A percentile compares a stretch with the other conserved stretches of the same genome.
phyloP scores from a whole-genome alignment of 2,113 vertebrate species.

The Chloebia gouldiae region DNA sequence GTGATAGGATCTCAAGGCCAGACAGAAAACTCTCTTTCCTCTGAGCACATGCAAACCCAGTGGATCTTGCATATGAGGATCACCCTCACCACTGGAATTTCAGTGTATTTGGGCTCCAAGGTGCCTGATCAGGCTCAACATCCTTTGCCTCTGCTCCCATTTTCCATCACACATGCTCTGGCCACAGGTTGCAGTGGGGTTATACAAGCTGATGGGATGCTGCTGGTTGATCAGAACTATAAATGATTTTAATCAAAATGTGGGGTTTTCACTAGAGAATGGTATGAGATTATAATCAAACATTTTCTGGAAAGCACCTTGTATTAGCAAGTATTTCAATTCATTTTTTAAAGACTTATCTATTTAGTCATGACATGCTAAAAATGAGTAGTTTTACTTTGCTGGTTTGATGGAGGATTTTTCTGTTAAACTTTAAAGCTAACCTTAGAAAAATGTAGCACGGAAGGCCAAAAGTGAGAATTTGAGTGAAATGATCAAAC shows the following conservation, averaged over 20 bases:
- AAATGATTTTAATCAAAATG: not conserved
- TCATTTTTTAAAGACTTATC: not conserved
- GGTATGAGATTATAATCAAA: not conserved
- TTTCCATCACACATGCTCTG: not conserved
- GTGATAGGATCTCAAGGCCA: not conserved
- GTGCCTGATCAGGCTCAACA: not conserved
- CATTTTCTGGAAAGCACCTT: not conserved
- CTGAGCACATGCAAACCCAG: not conserved
- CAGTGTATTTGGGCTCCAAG: not conserved
- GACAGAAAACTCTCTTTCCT: not conserved
- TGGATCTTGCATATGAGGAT: not conserved
- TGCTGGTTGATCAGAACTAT: not conserved
- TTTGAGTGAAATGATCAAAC: not conserved
- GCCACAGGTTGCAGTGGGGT: fast-evolving
- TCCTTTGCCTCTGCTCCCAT: not conserved
- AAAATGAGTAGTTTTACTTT: not conserved
- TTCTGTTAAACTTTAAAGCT: not conserved
- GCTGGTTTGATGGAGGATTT: not conserved
- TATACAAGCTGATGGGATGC: too few relatives aligned
- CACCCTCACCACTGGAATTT: not conserved
- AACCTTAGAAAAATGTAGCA: not conserved
- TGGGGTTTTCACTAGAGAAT: not conserved
- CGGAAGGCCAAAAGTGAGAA: not conserved
- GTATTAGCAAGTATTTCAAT: not conserved
- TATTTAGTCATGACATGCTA: not conserved